Evolutionary conservation across 1,140 invertebrate genomes (phyloP).

Genomic region (Mya arenaria): DNA sequence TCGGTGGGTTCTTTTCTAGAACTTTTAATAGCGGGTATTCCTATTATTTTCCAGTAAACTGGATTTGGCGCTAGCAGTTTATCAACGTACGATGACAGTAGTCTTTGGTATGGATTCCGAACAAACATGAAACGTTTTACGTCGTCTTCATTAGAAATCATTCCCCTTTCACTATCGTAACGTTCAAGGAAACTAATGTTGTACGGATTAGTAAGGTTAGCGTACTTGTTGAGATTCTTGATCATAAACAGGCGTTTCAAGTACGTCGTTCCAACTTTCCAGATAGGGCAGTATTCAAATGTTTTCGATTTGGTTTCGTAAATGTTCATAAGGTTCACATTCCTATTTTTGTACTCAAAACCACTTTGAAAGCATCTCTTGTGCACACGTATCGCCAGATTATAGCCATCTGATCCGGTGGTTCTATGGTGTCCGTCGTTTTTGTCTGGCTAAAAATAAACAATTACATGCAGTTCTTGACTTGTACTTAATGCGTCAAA

Average conservation of each 20-base stretch:
- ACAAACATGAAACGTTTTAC: conserved; percentile 35
- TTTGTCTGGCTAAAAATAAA: no score
- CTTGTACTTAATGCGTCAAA: no score
- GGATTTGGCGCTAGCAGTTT: conserved; percentile 47
- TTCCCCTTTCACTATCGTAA: neutral
- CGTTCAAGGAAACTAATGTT: conserved; percentile 11
- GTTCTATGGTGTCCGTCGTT: no score
- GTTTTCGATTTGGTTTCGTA: neutral
- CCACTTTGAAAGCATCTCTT: neutral
- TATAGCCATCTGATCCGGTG: neutral
- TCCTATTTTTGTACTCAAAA: neutral
- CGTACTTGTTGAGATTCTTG: neutral
- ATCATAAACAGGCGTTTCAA: conserved; percentile 27
- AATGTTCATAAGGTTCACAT: neutral
- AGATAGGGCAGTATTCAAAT: conserved; percentile 13
- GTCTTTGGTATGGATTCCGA: conserved; percentile 31
- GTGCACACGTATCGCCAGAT: neutral
- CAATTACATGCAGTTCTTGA: no score
- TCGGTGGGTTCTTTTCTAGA: neutral
- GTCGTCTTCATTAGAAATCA: neutral
- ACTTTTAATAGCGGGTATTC: conserved; percentile 29
- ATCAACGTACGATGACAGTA: conserved; percentile 44
- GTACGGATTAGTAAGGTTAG: conserved; percentile 26
- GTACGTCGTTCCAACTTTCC: conserved; percentile 42
- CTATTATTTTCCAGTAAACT: conserved; percentile 42